phyloP scores from a whole-genome alignment of 2,888 invertebrate species.

The Drosophila koepferae region DNA sequence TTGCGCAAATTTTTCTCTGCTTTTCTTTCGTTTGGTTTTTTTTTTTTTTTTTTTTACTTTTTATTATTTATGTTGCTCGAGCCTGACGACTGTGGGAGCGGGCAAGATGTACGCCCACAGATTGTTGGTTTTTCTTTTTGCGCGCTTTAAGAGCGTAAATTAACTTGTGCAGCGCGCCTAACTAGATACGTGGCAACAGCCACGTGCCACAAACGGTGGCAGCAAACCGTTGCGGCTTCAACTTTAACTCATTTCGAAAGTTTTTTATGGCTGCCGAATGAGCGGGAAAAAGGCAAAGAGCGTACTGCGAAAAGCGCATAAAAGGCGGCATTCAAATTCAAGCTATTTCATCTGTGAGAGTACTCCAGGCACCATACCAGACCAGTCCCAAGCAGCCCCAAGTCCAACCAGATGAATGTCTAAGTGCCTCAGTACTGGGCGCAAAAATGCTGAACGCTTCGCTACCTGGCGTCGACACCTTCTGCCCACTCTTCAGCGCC shows the following conservation, averaged over 20 bases:
- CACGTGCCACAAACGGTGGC: conserved; percentile 29
- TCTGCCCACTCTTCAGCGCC: neutral
- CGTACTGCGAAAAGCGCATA: conserved; percentile 36
- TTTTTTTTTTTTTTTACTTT: conserved; percentile 15
- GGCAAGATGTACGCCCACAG: conserved; percentile 15
- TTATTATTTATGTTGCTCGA: conserved; percentile 21
- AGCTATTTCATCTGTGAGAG: conserved; percentile 60
- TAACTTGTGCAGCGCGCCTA: conserved; percentile 49
- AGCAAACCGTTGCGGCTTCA: conserved; percentile 52
- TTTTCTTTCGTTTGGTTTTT: conserved; percentile 9
- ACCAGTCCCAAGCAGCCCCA: neutral
- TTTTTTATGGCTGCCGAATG: conserved; percentile 62
- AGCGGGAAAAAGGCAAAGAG: conserved; percentile 21
- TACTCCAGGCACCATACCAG: conserved; percentile 18
- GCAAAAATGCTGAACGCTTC: conserved; percentile 37
- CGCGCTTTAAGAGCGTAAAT: conserved; percentile 49
- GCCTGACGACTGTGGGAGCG: conserved; percentile 35
- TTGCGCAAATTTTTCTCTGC: conserved; percentile 36
- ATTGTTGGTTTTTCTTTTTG: conserved; percentile 10
- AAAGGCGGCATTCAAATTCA: conserved; percentile 70
- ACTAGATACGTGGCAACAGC: conserved; percentile 55
- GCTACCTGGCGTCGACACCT: conserved; percentile 23
- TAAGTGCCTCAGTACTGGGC: conserved; percentile 9
- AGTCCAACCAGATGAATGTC: neutral
- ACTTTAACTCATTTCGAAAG: conserved; percentile 57